A percentile compares a stretch with the other conserved stretches of the same genome.
Evolutionary conservation across 2,888 invertebrate genomes (phyloP).

Genomic region (Eubasilissa splendida): DNA sequence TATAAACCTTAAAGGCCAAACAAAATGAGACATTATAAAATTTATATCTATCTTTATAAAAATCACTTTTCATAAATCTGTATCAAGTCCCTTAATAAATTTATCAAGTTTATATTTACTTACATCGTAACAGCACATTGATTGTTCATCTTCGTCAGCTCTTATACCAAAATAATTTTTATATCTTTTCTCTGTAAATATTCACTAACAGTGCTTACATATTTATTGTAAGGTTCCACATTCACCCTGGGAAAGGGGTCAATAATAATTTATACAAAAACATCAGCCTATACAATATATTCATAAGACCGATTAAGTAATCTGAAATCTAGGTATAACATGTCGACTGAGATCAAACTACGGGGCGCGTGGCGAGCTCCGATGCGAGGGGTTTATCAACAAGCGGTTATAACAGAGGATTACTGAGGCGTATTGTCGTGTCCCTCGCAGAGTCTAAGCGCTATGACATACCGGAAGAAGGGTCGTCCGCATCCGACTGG

Average conservation of each 20-base stretch:
- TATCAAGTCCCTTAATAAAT: slow-evolving; percentile 48
- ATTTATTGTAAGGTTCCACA: slow-evolving; percentile 53
- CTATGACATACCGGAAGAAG: slow-evolving; percentile 70
- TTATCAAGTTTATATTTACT: slow-evolving; percentile 55
- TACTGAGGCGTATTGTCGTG: slow-evolving; percentile 53
- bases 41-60: slow-evolving; percentile 77
- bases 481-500: slow-evolving; percentile 65
- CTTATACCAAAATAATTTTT: slow-evolving; percentile 57
- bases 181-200: slow-evolving; percentile 56
- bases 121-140: slow-evolving; percentile 58
- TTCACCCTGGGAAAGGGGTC: slow-evolving; percentile 32
- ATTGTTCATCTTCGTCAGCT: slow-evolving; percentile 57
- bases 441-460: slow-evolving; percentile 60
- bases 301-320: slow-evolving; percentile 58
- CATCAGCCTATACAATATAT: slow-evolving; percentile 57
- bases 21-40: slow-evolving; percentile 83
- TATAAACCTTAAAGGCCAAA: slow-evolving; percentile 71
- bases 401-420: slow-evolving; percentile 58
- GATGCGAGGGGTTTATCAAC: slow-evolving; percentile 52
- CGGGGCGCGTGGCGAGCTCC: slow-evolving; percentile 27
- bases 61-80: slow-evolving; percentile 70
- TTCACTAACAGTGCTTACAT: slow-evolving; percentile 55
- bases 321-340: slow-evolving; percentile 52
- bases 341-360: slow-evolving; percentile 56
- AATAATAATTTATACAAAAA: slow-evolving; percentile 47